A percentile compares a stretch with the other conserved stretches of the same genome.
These are phyloP conservation scores for Hirtodrosophila alboralis DNA, from an alignment of 2,888 invertebrate genomes.

Conservation along the genomic window DNA sequence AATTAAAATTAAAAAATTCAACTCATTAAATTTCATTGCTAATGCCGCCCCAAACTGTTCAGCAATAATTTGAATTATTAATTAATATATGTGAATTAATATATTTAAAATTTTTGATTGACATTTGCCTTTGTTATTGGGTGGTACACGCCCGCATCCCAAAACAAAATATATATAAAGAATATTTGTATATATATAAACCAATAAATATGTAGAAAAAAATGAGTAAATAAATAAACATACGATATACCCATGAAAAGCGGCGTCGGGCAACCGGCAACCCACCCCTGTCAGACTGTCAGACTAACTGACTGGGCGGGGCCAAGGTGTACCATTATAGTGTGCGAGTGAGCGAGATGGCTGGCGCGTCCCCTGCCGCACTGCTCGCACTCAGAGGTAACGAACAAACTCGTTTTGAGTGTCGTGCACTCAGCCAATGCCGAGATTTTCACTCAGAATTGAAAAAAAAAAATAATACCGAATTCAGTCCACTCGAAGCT, in stretches of 20 bases:
- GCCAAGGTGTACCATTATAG: constrained; percentile 49
- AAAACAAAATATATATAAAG: neutral
- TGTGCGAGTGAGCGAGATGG: constrained; percentile 28
- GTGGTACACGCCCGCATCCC: constrained; percentile 24
- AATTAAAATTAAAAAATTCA: too few relatives aligned
- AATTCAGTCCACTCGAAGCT: constrained; percentile 43
- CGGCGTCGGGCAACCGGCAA: constrained; percentile 18
- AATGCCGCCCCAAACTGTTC: neutral
- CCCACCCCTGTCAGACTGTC: constrained; percentile 46
- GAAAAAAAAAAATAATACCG: constrained; percentile 29
- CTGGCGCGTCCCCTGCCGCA: constrained; percentile 11
- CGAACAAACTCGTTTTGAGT: constrained; percentile 58
- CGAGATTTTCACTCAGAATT: constrained; percentile 68
- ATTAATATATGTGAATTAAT: constrained; percentile 57
- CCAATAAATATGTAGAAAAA: too few relatives aligned
- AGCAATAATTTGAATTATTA: constrained; percentile 27
- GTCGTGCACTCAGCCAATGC: constrained; percentile 47
- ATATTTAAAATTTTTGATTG: constrained; percentile 42
- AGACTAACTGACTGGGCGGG: constrained; percentile 38
- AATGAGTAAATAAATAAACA: constrained; percentile 16
- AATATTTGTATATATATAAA: constrained; percentile 4
- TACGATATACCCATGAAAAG: neutral
- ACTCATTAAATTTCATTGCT: too few relatives aligned
- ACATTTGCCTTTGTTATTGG: constrained; percentile 48
- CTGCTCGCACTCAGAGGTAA: constrained; percentile 21